Conservation (phyloP, 2,797 vertebrate genomes). For the Gambusia yucatana region DNA sequence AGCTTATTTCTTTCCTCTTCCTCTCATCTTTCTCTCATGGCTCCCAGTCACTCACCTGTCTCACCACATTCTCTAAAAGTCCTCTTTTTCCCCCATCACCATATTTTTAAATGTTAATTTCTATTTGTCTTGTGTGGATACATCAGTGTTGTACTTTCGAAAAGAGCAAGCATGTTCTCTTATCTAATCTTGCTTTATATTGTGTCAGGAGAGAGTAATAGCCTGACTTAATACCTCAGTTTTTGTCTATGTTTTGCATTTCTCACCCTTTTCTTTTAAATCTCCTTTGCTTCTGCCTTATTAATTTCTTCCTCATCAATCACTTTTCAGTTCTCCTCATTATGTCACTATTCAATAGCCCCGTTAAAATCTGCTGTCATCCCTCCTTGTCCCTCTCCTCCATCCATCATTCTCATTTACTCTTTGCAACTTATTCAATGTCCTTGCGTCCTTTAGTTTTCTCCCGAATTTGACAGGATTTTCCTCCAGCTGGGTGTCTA, state of each 20-base stretch:
- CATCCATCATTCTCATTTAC: constrained; percentile 22
- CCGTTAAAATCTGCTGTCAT: constrained; percentile 8
- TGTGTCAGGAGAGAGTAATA: constrained; percentile 12
- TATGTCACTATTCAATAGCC: background rate
- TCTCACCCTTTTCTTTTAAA: constrained; percentile 4
- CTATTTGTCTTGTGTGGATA: constrained; percentile 24
- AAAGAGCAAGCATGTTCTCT: constrained; percentile 7
- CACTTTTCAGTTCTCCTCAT: background rate
- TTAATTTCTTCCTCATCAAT: background rate
- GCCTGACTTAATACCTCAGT: constrained; percentile 15
- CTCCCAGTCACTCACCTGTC: constrained; percentile 33
- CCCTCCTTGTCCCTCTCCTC: constrained; percentile 1
- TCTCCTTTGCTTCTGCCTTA: background rate
- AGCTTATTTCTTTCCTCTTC: constrained; percentile 29
- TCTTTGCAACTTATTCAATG: constrained; percentile 9
- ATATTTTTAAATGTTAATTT: constrained; percentile 11
- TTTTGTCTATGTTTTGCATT: constrained; percentile 6
- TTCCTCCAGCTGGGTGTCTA: background rate
- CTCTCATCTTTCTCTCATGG: constrained; percentile 15
- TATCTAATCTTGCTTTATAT: constrained; percentile 16
- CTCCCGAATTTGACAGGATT: constrained; percentile 6
- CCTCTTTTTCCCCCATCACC: constrained; percentile 34
- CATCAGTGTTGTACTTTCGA: constrained; percentile 34
- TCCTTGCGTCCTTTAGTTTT: constrained; percentile 9
- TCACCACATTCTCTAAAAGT: constrained; percentile 23